Evolutionary conservation across 2,113 vertebrate genomes (phyloP), one percentile per base, ranked within the genome.

Genomic region (Pleuronectes platessa): DNA sequence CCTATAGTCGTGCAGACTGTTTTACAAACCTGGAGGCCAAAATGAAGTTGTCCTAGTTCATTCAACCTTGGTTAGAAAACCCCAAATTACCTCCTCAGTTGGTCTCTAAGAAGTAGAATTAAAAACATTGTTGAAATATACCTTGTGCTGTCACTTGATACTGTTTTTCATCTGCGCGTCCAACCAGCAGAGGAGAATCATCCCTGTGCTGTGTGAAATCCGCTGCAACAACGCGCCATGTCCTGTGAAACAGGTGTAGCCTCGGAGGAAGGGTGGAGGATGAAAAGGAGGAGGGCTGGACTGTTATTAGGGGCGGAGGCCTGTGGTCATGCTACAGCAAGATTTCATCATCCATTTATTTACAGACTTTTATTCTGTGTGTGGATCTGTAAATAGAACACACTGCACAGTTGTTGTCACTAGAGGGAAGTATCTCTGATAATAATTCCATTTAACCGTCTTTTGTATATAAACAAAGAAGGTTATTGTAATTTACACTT

Each of bases 231-330:
- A 76, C 69, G 79, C 40, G 61, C 53, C 45, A 60, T 45, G 68
- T 62, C 66, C 69, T 4, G 2, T 79, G 68, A 63, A 74, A 91
- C 89, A 91, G 89, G 91, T 92, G 89, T 81, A 76, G 69, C 62
- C 77, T 76, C 10, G 56, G 77, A 87, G 81, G 77, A 76, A 88
- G 87, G 84, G 84, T 68, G 81, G 86, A 69, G 76, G 74, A 58
- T 45, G 35, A 70, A 45, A 60, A 77, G 66, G 12, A 66, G 81
- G 83, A 68, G 81, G 85, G 64, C 51, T 61, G 40, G 51, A 55
- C 4, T 55, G 54, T 27, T 9, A 51, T 76, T 55, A 49, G 69
- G 47, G 79, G 73, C 27, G 61, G 72, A 71, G 79, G 65, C 40
- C 61, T 31, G 35, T 5, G 20, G 5, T 60, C 11, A 51, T 71